phyloP scores from a whole-genome alignment of 2,797 vertebrate genomes.

The Dromococcyx pavoninus region DNA sequence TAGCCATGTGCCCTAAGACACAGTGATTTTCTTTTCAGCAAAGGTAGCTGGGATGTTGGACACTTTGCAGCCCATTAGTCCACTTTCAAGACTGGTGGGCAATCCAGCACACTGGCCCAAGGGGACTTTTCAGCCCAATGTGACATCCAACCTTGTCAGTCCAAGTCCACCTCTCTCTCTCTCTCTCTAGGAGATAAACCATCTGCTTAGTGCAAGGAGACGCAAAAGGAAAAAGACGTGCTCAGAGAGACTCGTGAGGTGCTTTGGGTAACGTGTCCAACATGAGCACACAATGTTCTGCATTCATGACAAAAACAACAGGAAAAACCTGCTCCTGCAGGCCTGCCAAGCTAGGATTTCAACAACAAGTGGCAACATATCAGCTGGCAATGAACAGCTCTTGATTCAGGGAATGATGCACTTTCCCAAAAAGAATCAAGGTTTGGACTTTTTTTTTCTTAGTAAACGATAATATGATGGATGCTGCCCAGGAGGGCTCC shows the following conservation, averaged over 20 bases:
- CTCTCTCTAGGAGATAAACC: background rate
- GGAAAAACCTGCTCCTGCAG: slow-evolving; percentile 67
- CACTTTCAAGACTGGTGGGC: background rate
- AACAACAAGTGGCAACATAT: slow-evolving; percentile 53
- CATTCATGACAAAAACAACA: slow-evolving; percentile 65
- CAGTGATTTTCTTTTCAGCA: background rate
- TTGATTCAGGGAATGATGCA: background rate
- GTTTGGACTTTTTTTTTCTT: background rate
- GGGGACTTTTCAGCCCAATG: background rate
- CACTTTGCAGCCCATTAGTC: background rate
- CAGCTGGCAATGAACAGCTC: slow-evolving; percentile 47
- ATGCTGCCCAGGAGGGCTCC: background rate
- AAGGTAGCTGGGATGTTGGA: background rate
- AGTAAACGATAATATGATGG: background rate
- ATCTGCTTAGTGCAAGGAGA: background rate
- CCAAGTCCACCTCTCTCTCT: background rate
- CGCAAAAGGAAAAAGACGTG: background rate
- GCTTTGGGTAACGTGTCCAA: slow-evolving; percentile 40
- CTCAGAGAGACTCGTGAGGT: slow-evolving; percentile 27
- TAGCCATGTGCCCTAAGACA: accelerated
- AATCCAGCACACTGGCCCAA: background rate
- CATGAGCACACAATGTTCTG: slow-evolving; percentile 59
- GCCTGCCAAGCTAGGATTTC: slow-evolving; percentile 61
- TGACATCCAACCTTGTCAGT: background rate
- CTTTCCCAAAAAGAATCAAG: background rate